A percentile compares a stretch with the other conserved stretches of the same genome.
These are phyloP conservation scores for Podarcis cretensis DNA, from an alignment of 2,113 vertebrate species.

Conservation along the genomic window DNA sequence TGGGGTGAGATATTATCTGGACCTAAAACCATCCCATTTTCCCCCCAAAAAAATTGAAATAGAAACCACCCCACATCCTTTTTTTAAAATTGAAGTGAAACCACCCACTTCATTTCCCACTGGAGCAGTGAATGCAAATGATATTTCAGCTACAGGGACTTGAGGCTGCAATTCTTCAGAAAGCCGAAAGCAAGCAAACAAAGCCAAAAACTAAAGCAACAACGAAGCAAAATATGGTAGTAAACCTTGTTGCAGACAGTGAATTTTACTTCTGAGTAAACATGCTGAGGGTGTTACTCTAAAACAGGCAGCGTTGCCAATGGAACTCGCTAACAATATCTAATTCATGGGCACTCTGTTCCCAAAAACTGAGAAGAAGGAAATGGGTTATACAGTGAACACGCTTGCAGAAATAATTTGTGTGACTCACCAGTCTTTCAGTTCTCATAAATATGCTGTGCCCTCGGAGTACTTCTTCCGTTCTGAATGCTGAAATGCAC, in stretches of 20 bases:
- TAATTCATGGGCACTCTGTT: background rate
- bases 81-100: background rate
- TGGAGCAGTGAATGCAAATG: background rate
- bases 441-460: background rate
- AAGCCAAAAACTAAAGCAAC: too few species aligned
- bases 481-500: background rate
- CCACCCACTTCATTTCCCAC: background rate
- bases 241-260: background rate
- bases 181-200: too few species aligned
- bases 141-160: background rate
- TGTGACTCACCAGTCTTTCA: too few species aligned
- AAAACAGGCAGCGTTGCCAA: background rate
- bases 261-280: background rate
- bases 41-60: background rate
- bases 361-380: background rate
- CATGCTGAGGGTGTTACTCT: background rate
- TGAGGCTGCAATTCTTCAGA: background rate
- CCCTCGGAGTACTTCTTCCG: background rate
- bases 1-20: too few species aligned
- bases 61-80: background rate
- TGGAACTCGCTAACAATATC: background rate
- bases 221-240: background rate
- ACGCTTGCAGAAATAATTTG: background rate
- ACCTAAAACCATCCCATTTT: background rate
- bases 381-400: background rate